A percentile compares a stretch with the other conserved stretches of the same genome.
phyloP scores from a whole-genome alignment of 2,113 vertebrate species.

The Paradoxurus hermaphroditus region DNA sequence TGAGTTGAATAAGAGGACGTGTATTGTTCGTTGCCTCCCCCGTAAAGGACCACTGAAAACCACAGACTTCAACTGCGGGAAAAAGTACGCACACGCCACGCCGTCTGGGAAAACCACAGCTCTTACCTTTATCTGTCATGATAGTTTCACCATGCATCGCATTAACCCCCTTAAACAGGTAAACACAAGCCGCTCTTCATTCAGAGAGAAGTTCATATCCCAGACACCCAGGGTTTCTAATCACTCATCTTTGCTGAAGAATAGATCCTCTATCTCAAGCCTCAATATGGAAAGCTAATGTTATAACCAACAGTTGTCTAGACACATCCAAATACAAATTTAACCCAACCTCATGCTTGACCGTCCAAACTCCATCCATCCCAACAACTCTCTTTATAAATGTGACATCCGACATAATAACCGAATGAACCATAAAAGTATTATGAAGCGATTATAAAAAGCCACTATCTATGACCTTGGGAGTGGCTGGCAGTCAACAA shows the following conservation, averaged over 20 bases:
- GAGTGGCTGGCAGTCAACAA: not conserved
- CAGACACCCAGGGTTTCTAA: constrained; percentile 4
- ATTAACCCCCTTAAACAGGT: not conserved
- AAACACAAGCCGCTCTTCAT: constrained; percentile 1
- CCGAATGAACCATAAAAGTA: not conserved
- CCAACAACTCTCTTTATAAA: not conserved
- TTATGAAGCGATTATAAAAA: not conserved
- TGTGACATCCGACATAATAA: not conserved
- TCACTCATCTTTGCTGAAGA: not conserved
- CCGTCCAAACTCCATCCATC: not conserved
- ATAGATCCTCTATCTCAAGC: not conserved
- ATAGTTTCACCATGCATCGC: not conserved
- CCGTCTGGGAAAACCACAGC: not conserved
- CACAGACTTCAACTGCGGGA: not conserved
- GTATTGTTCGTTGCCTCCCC: not conserved
- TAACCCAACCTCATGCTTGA: not conserved
- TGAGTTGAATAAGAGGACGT: not conserved
- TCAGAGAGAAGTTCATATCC: not conserved
- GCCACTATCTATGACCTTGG: not conserved
- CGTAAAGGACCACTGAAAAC: not conserved
- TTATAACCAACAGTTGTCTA: not conserved
- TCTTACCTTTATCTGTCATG: not conserved
- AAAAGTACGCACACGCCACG: not conserved
- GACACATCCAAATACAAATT: not conserved
- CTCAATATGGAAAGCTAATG: not conserved